phyloP scores from a whole-genome alignment of 1,140 invertebrate species.

The Micrasema longulum region DNA sequence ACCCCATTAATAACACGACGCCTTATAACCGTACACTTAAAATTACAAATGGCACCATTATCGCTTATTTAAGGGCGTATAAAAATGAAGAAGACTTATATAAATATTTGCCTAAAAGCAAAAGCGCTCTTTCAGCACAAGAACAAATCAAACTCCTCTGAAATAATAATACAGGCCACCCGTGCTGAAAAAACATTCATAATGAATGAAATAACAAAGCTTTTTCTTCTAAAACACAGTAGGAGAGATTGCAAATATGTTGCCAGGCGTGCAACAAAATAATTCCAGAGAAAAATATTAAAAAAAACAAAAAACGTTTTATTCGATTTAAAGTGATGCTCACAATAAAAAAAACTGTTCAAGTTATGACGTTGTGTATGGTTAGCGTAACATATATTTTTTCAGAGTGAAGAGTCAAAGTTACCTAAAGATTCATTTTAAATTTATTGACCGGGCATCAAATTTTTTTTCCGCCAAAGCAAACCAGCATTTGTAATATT shows the following conservation, averaged over 20 bases:
- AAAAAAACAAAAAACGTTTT: neutral
- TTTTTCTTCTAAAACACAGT: constrained; percentile 13
- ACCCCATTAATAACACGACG: too few species aligned
- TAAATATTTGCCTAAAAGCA: constrained; percentile 39
- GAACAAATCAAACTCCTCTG: constrained; percentile 36
- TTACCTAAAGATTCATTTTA: too few species aligned
- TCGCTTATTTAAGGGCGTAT: neutral
- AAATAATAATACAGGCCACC: constrained; percentile 51
- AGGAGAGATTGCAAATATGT: constrained; percentile 4
- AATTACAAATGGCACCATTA: neutral
- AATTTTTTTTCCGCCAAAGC: too few species aligned
- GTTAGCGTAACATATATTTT: too few species aligned
- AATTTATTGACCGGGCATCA: too few species aligned
- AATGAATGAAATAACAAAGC: constrained; percentile 38
- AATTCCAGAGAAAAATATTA: too few species aligned
- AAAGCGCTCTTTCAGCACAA: constrained; percentile 26
- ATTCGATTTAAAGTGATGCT: too few species aligned
- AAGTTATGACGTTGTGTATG: too few species aligned
- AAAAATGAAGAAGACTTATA: constrained; percentile 24
- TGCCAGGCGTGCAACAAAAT: constrained; percentile 18
- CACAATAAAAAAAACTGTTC: too few species aligned
- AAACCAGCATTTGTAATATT: too few species aligned
- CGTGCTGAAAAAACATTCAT: constrained; percentile 51
- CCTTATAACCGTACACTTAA: too few species aligned
- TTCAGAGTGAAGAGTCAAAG: too few species aligned